Evolutionary conservation across 2,797 vertebrate genomes (phyloP).

Genomic region (Clarias fuscus): DNA sequence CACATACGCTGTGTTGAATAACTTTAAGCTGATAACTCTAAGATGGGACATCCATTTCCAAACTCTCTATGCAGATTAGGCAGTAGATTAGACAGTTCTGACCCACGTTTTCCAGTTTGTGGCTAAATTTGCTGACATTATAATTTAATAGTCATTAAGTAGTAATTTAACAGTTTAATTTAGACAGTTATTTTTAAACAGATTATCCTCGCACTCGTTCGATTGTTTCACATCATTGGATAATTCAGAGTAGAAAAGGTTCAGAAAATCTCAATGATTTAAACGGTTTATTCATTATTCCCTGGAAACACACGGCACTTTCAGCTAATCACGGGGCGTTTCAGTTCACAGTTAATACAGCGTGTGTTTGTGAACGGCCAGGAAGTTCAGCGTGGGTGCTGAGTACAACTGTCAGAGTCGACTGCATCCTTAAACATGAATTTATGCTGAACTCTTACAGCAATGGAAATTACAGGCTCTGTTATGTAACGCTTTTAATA

Average conservation of each 20-base stretch:
- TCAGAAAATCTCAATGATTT: neutral
- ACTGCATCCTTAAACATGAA: neutral
- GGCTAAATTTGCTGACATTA: neutral
- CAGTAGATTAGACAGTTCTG: neutral
- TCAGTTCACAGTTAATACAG: neutral
- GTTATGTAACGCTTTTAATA: neutral
- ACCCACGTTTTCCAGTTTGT: neutral
- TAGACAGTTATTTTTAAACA: neutral
- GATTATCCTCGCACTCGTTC: neutral
- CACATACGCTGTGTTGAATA: too few species aligned
- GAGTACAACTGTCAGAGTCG: neutral
- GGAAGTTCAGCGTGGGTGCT: neutral
- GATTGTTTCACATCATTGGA: neutral
- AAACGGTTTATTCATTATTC: neutral
- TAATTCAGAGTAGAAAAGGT: neutral
- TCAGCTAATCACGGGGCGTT: neutral
- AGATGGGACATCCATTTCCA: too few species aligned
- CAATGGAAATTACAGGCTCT: neutral
- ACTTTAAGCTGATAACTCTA: too few species aligned
- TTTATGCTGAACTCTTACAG: neutral
- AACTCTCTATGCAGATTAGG: neutral
- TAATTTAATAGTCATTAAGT: neutral
- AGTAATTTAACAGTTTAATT: neutral
- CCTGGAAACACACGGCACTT: neutral
- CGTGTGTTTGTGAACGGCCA: neutral